Conservation (phyloP, 2,113 vertebrate genomes). For the Candoia aspera region DNA sequence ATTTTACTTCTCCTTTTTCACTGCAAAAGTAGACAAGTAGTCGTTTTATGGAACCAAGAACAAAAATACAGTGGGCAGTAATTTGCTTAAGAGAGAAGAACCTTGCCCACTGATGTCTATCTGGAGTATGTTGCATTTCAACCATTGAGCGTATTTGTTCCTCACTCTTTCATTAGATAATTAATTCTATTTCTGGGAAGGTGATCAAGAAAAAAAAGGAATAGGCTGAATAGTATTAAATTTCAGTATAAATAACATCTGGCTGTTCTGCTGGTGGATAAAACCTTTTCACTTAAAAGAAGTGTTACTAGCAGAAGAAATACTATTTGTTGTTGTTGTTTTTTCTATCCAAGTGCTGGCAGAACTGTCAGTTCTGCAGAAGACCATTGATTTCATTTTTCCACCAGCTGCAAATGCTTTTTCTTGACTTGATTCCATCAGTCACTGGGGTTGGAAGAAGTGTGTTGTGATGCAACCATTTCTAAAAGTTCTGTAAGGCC, state of each 20-base stretch:
- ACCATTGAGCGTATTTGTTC: not conserved
- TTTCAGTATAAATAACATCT: not conserved
- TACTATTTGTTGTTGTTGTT: not conserved
- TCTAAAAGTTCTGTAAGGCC: constrained; percentile 9
- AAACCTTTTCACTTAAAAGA: not conserved
- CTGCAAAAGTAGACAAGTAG: not conserved
- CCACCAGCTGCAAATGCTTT: not conserved
- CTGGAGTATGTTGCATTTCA: not conserved
- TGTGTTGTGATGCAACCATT: not conserved
- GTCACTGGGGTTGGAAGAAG: not conserved
- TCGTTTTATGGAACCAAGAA: no score
- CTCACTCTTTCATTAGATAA: not conserved
- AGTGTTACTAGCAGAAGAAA: not conserved
- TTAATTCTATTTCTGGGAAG: not conserved
- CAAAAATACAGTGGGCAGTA: not conserved
- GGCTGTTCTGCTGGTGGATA: not conserved
- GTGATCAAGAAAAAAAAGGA: not conserved
- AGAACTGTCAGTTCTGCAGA: not conserved
- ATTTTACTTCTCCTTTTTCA: not conserved
- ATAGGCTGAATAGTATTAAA: not conserved
- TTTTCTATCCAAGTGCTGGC: not conserved
- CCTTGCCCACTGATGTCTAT: not conserved
- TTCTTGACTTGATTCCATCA: not conserved
- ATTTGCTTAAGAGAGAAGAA: not conserved
- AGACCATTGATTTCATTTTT: constrained; percentile 6